These are phyloP conservation scores for Pempheris klunzingeri DNA, from an alignment of 2,797 vertebrate genomes.

Conservation along the genomic window DNA sequence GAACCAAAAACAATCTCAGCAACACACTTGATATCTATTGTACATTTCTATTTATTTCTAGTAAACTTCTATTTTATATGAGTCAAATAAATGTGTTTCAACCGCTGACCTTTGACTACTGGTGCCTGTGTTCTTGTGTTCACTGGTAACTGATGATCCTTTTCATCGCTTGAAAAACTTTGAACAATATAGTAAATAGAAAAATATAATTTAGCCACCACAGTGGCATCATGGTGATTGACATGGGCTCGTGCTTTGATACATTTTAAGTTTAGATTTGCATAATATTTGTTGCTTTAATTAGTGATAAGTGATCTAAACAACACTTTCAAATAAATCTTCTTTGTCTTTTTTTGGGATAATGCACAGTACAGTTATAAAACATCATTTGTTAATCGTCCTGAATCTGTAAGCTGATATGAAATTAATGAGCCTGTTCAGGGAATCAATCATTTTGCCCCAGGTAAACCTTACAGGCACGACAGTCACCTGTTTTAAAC, in stretches of 20 bases:
- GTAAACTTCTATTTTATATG: constrained; percentile 69
- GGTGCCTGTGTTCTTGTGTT: constrained; percentile 3
- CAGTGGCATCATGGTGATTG: background rate
- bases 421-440: background rate
- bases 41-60: constrained; percentile 75
- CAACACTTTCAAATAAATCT: no score
- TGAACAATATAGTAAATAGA: background rate
- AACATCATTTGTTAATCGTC: background rate
- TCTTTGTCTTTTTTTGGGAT: background rate
- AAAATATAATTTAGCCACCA: background rate
- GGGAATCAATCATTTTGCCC: background rate
- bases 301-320: background rate
- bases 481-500: constrained; percentile 29
- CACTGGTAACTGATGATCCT: background rate
- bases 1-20: constrained; percentile 64
- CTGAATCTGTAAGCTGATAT: background rate
- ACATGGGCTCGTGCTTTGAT: background rate
- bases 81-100: constrained; percentile 66
- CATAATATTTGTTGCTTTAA: background rate
- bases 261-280: background rate
- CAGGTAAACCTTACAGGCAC: background rate
- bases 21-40: constrained; percentile 41
- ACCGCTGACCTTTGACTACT: background rate
- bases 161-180: background rate
- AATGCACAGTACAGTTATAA: background rate